Evolutionary conservation across 1,140 invertebrate species (phyloP), one percentile per base, ranked within the genome.

Genomic region (Zaprionus lachaisei): DNA sequence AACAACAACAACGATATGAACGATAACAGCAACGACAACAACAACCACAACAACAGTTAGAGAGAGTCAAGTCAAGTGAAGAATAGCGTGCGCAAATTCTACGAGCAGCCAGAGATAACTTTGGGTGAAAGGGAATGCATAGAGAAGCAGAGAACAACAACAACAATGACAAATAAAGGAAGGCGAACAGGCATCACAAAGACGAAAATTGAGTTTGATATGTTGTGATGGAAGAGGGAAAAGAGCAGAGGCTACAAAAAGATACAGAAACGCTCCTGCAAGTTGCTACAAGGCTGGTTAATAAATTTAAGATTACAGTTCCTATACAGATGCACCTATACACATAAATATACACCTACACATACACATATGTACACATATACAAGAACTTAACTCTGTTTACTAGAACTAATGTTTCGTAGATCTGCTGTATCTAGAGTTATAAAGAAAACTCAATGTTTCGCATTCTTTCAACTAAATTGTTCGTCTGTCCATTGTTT

Each of bases 21-120:
- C 56, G 60, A 57, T 38, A 64, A 65, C 28, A 64, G 44, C 56
- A 37, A 61, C 34, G 64, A 78, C 64, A 54, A 65, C 57, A 70
- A 70, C 37, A 66, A 64, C 65, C 69, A 62, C 15, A 34, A 64
- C 63, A 41, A 58, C 54, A 64, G 58, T 61, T 17, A 47, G 41
- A 47, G 17, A 47, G 17, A 47, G 49, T 15, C 31, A 47, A 55
- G 12, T 55, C 26, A 24, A 55, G 82, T 54, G 63, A 26, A 68
- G 15, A 58, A 44, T 17, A 49, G 31, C 28, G 34, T 61, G 57
- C 60, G 57, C 60, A 74, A 26, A 56, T 41, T 54, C 47, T 20
- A 73, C 60, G 11, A 62, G 34, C 28, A 74, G 49, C 44, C 56
- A n/a, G 51, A 68, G 37, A 47, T 41, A 51, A 24, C 17, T 34